Conservation (phyloP, 35 echinoderm and acorn worm genomes). For the Amphiura filiformis region DNA sequence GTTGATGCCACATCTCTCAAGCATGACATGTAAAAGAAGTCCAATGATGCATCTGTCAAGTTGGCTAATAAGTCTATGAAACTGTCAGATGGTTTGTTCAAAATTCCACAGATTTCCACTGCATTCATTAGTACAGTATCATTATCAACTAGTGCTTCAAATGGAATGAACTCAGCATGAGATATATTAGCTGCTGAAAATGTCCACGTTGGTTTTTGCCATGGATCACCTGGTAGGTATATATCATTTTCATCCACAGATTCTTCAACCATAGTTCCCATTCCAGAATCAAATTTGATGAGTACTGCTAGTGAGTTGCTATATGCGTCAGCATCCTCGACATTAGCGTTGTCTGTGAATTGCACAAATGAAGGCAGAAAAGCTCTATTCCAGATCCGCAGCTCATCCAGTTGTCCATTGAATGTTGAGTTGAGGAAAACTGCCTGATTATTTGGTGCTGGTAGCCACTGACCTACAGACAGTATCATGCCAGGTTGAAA, state of each 20-base stretch:
- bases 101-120: constrained; percentile 36
- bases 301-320: constrained; percentile 17
- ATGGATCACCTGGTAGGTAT: constrained; percentile 48
- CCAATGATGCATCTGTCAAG: constrained; percentile 25
- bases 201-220: constrained; percentile 56
- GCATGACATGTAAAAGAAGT: constrained; percentile 83
- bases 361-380: constrained; percentile 67
- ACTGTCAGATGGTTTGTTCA: constrained; percentile 11
- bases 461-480: constrained; percentile 75
- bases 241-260: constrained; percentile 40
- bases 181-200: constrained; percentile 57
- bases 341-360: constrained; percentile 25
- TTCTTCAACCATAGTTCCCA: constrained; percentile 23
- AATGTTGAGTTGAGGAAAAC: constrained; percentile 50
- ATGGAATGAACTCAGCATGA: constrained; percentile 32
- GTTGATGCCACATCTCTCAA: constrained; percentile 43
- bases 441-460: constrained; percentile 29
- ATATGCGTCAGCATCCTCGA: constrained; percentile 33
- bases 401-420: constrained; percentile 62
- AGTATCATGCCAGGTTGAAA: constrained; percentile 38
- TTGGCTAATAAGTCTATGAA: constrained; percentile 34
- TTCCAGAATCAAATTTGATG: constrained; percentile 63
- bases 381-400: constrained; percentile 65
- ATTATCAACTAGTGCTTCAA: constrained; percentile 34
- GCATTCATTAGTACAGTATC: constrained; percentile 25